Evolutionary conservation across 1,140 invertebrate genomes (phyloP), one percentile per base, ranked within the genome.

Genomic region (Zaprionus ornatus): DNA sequence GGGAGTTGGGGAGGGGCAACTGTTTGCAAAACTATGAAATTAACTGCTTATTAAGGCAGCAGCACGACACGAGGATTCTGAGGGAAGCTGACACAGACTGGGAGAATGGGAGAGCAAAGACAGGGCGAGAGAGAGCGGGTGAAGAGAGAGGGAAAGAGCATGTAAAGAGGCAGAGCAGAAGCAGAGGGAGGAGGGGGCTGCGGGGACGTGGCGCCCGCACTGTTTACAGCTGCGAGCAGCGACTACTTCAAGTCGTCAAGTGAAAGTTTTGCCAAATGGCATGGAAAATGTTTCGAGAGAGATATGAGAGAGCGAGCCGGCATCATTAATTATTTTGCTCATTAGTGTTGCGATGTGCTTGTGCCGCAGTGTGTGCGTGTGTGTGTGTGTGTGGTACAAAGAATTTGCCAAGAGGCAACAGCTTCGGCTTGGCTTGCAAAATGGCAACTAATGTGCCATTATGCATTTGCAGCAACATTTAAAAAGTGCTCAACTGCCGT

Each of bases 281-380:
- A 84, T 90, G 84, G 84, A 87, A 87, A 87, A 87, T 84, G 78
- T 83, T 85, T 68, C 82, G 50, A 66, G 61, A 56, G 74, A 73
- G 66, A 67, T 76, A 40, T 40, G 40, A 7, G 40, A 7, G 57
- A 56, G 61, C 74, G 66, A 52, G 32, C 75, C 61, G 73, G 84
- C 84, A 87, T 87, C 84, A 87, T 87, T 87, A 87, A 87, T 87
- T 87, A 87, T 87, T 88, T 84, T 84, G 77, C 84, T 87, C 84
- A 87, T 87, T 87, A 87, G 84, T 81, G 77, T 88, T 71, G 67
- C 67, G 23, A 29, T 71, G 40, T 74, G 64, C 42, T 59, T 59
- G 50, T 63, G 50, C 21, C 2, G 37, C 37, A 48, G 62, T 27
- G 37, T 64, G 17, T 29, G 60, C 48, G 42, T 55, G 37, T 67